Base-by-base conservation (phyloP, 2,113 vertebrate species). In the Tachycineta bicolor region DNA sequence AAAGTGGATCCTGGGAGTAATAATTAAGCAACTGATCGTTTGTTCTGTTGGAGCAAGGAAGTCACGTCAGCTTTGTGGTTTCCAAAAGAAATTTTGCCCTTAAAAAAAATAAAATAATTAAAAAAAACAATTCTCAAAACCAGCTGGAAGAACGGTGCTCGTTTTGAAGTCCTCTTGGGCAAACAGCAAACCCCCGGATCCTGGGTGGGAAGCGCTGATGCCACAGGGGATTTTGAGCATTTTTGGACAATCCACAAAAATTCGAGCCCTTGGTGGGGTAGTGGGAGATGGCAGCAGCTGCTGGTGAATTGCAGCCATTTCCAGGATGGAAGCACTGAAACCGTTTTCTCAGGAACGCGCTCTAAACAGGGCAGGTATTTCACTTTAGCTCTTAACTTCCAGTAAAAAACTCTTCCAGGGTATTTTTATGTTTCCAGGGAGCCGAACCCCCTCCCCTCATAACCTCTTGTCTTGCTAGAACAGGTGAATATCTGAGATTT, bases 311-410 rank as follows among this genome's bases (percentile, higher is more conserved):
- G 22, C 39, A 73, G 78, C 81, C 69, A 56, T 82, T 60, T 60
- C 70, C 75, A 89, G 74, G 43, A 56, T 1, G 74, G 96, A 95
- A 97, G 87, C 74, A 87, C 77, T 71, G 87, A 87, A 89, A 89
- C 16, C 29, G 41, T 90, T 71, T 91, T n/a, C 69, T 75, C 34
- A 34, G 28, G 19, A 63, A 21, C 17, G 3, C 0, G 5, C 67
- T 90, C 75, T 55, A 33, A 85, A 79, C 47, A 0, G 16, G 67
- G 41, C 60, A 76, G 9, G 31, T 5, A 58, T 83, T 88, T 73
- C 58, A 62, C 55, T 77, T 33, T 1, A 83, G 7, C 21, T 62
- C n/a, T 20, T 64, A 4, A 80, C 55, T 86, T 53, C 39, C 68
- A 77, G 34, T 6, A 24, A 62, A 91, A 91, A 95, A 47, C 23